A percentile compares a stretch with the other conserved stretches of the same genome.
phyloP scores from a whole-genome alignment of 2,797 vertebrate species.

The Acanthiza pusilla region DNA sequence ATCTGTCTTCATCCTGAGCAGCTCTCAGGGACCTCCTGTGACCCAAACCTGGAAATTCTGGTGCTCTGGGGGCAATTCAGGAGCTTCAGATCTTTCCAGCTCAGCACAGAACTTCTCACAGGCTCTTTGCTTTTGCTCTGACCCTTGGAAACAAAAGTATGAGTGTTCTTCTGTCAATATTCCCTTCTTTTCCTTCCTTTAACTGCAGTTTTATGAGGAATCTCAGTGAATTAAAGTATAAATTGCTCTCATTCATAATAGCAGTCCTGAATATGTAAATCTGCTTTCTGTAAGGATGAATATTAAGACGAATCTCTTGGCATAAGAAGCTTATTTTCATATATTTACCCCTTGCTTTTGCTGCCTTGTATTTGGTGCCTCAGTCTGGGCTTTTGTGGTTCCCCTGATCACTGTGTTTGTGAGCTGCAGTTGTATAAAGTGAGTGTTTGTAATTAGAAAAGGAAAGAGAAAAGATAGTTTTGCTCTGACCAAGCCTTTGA shows the following conservation, averaged over 20 bases:
- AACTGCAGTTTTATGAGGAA: background rate
- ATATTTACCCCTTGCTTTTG: background rate
- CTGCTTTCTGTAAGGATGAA: background rate
- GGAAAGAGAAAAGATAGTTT: background rate
- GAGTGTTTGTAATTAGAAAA: background rate
- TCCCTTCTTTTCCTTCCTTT: background rate
- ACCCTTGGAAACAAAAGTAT: background rate
- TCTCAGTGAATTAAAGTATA: background rate
- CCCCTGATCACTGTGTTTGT: background rate
- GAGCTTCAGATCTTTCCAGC: background rate
- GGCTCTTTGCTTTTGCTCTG: background rate
- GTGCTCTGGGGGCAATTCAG: background rate
- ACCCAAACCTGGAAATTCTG: background rate
- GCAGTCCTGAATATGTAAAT: background rate
- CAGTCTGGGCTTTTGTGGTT: background rate
- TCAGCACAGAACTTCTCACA: background rate
- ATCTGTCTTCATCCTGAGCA: background rate
- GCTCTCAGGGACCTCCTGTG: background rate
- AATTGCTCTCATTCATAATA: background rate
- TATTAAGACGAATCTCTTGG: background rate
- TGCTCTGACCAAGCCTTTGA: background rate
- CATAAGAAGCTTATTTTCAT: background rate
- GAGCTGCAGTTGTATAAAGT: background rate
- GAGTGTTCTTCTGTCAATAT: background rate
- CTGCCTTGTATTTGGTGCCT: background rate